Evolutionary conservation across 2,113 vertebrate species (phyloP).

Genomic region (Semnornis frantzii): DNA sequence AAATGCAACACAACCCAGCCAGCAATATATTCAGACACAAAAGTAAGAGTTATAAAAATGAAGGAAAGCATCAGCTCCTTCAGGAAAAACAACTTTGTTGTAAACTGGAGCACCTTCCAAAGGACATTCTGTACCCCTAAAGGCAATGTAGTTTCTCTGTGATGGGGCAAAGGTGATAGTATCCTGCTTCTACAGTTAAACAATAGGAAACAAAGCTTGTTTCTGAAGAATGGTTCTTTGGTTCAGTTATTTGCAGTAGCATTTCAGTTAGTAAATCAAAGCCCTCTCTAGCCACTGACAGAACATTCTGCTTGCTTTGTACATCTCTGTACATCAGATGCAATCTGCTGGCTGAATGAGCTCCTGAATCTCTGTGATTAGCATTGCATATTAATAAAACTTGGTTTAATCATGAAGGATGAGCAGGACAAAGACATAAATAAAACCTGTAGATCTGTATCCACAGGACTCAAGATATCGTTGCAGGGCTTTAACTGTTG

Average conservation of each 20-base stretch:
- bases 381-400: conserved; percentile 3
- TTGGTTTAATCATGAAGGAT: conserved; percentile 18
- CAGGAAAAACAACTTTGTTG: not conserved
- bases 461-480: not conserved
- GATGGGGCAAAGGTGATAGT: not conserved
- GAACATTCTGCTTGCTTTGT: not conserved
- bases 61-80: not conserved
- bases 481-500: not conserved
- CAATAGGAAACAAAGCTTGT: not conserved
- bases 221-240: not conserved
- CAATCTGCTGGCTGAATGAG: not conserved
- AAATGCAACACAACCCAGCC: too few relatives aligned
- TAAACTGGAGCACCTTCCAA: not conserved
- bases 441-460: not conserved
- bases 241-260: conserved; percentile 3
- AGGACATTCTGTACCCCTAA: not conserved
- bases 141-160: not conserved
- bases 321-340: not conserved
- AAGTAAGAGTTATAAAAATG: not conserved
- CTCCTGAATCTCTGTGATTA: not conserved
- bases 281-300: not conserved
- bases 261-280: conserved; percentile 33
- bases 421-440: not conserved
- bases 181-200: not conserved
- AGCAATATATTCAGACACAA: not conserved